Base-by-base conservation (phyloP, 1,140 invertebrate genomes). In the Cecropterus lyciades region DNA sequence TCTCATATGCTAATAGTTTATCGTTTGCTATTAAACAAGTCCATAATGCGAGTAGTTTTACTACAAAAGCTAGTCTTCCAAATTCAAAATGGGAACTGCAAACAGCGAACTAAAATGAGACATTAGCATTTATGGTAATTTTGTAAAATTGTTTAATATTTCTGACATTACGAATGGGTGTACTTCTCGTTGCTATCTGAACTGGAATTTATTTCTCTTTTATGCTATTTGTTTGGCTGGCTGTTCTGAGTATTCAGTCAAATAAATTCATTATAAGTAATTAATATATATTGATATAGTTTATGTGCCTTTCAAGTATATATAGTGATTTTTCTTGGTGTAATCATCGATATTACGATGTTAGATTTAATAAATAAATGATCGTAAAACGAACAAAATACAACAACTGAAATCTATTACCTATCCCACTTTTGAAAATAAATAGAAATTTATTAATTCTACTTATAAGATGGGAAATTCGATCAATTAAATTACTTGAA, bases 121-220 rank as follows among this genome's bases (percentile, higher is more conserved):
- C 69, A 79, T 80, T 79, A 75, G 71, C 78, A 80, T 82, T 82
- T 82, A 80, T 80, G 76, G 66, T 77, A 82, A 82, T 82, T 70
- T 68, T 48, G 55, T 51, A 63, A 72, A 73, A 73, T 67, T 78
- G 63, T 67, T 73, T 75, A 63, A 77, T 69, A 67, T 68, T 56
- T 64, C 49, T 65, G 57, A 55, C 59, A 67, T 70, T 56, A 62
- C 49, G 60, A 55, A 40, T 62, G 57, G 30, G 27, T 27, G 48
- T 59, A 65, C 30, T 71, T 49, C 57, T 37, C 27, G 17, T 62
- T 37, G 51, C 48, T 53, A 65, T 49, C 45, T 42, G 53, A 60
- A 49, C 37, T 69, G 20, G 6, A 40, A 53, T 43, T 20, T 52
- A 49, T 53, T 53, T 40, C 49, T 53, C 20, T 15, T 49, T 42